A percentile compares a stretch with the other conserved stretches of the same genome.
Conservation (phyloP, 2,113 vertebrate species). For the Semnornis frantzii region DNA sequence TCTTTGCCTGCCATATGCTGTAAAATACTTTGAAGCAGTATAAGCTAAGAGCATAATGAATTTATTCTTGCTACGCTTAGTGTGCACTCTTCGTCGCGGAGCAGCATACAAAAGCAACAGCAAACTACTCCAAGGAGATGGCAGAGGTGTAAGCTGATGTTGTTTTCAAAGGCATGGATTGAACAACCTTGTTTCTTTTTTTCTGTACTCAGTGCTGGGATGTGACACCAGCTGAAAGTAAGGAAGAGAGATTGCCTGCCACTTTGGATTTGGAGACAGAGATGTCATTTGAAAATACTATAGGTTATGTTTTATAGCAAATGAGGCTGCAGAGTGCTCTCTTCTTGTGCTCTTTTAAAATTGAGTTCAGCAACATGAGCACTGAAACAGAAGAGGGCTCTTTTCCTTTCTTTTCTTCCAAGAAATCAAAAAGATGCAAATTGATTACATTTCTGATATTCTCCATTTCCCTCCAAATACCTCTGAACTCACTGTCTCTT, state of each 20-base stretch:
- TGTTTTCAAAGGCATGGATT: neutral
- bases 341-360: neutral
- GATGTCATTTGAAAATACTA: neutral
- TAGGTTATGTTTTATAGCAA: neutral
- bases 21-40: neutral
- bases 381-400: constrained; percentile 48
- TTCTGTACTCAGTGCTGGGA: neutral
- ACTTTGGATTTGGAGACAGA: neutral
- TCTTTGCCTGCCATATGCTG: neutral
- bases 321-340: neutral
- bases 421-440: neutral
- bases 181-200: neutral
- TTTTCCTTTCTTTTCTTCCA: neutral
- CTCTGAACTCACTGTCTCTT: neutral
- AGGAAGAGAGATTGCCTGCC: neutral
- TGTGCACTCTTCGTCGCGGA: neutral
- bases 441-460: neutral
- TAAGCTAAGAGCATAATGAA: neutral
- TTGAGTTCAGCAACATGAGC: neutral
- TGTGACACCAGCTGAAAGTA: neutral
- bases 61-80: neutral
- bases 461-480: neutral
- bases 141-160: neutral
- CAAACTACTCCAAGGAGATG: neutral
- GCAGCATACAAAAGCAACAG: neutral